Base-by-base conservation (phyloP, 2,113 vertebrate genomes). In the Strix uralensis region DNA sequence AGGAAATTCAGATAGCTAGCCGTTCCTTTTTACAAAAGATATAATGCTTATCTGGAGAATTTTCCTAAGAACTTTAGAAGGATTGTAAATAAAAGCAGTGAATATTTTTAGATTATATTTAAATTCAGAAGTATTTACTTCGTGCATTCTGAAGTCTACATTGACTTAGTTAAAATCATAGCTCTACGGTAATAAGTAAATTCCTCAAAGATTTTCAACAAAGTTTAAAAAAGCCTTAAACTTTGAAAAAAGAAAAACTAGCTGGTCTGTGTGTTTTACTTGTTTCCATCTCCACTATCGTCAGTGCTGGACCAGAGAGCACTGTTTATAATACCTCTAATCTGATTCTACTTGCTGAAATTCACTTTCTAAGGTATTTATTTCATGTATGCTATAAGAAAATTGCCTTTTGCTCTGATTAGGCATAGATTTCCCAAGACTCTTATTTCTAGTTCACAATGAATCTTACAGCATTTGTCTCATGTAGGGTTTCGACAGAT, bases 51-150 rank as follows among this genome's bases (percentile, higher is more conserved):
- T 88, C 72, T 81, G 17, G 47, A 81, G 46, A 88, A 32, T 81
- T 93, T 93, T 70, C 44, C 49, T 74, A 86, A 97, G 88, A 86
- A 79, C 52, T 92, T 93, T 15, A 86, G 72, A 44, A 63, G 83
- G 57, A 72, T 65, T 81, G 57, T 88, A 79, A 94, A 61, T 74
- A 93, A 73, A 81, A 92, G 34, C 40, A 79, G 32, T 36, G 72
- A 79, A 10, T 88, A 42, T 57, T 93, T 96, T 79, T 63, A 72
- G 42, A 11, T 71, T 51, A 11, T 81, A 34, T 83, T 93, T 79
- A 40, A 92, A 30, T 89, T n/a, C 36, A 65, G 22, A 69, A 75
- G 15, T 73, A 51, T 81, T 81, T 88, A 13, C 57, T 90, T 86
- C 47, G 18, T 84, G 55, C 6, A 1, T 86, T 95, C 75, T 65